Conservation (phyloP, 2,888 invertebrate genomes). For the Eudasyphora cyanicolor region DNA sequence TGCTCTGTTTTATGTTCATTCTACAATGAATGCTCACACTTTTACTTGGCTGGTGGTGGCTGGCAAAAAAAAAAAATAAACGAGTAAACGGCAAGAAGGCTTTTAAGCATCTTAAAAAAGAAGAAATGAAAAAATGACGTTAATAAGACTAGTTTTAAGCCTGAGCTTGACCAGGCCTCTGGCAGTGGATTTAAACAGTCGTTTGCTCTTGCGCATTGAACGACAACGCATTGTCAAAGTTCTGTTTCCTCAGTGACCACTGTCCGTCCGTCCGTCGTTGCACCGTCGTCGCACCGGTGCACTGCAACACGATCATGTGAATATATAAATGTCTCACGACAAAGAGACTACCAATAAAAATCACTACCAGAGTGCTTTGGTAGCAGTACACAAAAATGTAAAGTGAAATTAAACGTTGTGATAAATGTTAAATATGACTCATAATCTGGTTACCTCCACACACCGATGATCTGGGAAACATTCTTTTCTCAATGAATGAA, state of each 20-base stretch:
- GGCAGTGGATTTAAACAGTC: not conserved
- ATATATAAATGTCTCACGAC: conserved; percentile 14
- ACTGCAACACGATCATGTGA: not conserved
- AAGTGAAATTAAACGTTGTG: conserved; percentile 59
- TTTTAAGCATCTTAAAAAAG: not conserved
- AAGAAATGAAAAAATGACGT: conserved; percentile 10
- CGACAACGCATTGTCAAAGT: conserved; percentile 6
- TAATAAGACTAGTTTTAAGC: conserved; percentile 33
- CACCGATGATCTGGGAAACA: conserved; percentile 51
- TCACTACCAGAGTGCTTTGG: not conserved
- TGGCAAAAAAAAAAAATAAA: too few relatives aligned
- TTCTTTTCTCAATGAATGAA: not conserved
- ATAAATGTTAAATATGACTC: conserved; percentile 51
- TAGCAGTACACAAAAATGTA: conserved; percentile 12
- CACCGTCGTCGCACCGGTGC: too few relatives aligned
- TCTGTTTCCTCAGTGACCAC: not conserved
- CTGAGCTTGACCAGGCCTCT: not conserved
- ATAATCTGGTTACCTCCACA: conserved; percentile 39
- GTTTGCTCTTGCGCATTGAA: too few relatives aligned
- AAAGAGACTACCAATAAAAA: not conserved
- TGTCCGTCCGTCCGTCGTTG: too few relatives aligned
- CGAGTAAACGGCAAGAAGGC: not conserved
- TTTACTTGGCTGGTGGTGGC: conserved; percentile 41
- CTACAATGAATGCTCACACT: conserved; percentile 24
- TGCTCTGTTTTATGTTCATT: not conserved